Evolutionary conservation across 2,888 invertebrate species (phyloP).

Genomic region (Pyrrhosoma nymphula): DNA sequence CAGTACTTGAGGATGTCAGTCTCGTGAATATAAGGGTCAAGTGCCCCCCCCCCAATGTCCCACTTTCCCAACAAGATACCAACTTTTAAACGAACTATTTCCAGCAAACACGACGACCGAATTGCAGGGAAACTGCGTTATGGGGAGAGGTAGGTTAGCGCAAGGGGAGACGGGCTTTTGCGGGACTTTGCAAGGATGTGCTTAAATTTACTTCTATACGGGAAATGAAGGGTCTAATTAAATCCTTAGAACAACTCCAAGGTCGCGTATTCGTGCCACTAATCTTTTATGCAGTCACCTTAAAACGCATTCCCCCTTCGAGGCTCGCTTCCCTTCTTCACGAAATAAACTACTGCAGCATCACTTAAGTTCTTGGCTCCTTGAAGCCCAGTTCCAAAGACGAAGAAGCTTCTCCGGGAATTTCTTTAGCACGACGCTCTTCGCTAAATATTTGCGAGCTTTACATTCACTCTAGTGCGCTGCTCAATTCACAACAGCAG

Average conservation of each 20-base stretch:
- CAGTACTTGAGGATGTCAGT: neutral
- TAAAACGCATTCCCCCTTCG: neutral
- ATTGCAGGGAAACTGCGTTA: neutral
- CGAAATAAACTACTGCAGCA: neutral
- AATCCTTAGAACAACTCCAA: neutral
- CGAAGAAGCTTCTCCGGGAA: too few relatives aligned
- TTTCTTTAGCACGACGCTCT: too few relatives aligned
- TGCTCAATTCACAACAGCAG: too few relatives aligned
- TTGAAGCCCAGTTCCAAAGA: too few relatives aligned
- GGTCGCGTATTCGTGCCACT: neutral
- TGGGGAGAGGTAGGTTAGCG: too few relatives aligned
- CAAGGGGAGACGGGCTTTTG: neutral
- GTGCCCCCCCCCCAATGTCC: neutral
- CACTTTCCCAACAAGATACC: neutral
- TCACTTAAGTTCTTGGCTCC: neutral
- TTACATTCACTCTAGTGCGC: too few relatives aligned
- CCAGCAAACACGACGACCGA: neutral
- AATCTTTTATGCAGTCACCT: neutral
- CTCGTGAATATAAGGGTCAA: constrained; percentile 5
- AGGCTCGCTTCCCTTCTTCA: neutral
- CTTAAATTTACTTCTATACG: neutral
- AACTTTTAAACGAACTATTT: neutral
- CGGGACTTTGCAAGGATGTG: neutral
- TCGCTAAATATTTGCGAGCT: too few relatives aligned
- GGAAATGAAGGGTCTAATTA: neutral